Percentiles rank a stretch among this genome's conserved stretches.
Conservation (phyloP, 2,113 vertebrate genomes). For the Microtus oregoni region DNA sequence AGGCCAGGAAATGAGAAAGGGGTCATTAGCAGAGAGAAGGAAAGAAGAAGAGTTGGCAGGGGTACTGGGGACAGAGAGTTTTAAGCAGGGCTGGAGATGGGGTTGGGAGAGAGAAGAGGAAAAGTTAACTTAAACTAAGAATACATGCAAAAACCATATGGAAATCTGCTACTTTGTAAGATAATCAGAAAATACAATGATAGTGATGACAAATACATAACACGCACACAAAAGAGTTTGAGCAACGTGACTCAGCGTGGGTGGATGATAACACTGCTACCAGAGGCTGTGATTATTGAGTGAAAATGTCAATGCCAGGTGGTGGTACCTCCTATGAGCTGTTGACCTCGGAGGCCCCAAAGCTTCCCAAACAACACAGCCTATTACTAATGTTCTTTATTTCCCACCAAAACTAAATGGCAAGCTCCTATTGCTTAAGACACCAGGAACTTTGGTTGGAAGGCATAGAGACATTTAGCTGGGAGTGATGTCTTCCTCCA, state of each 20-base stretch:
- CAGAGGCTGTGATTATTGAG: background rate
- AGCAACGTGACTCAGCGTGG: too few relatives aligned
- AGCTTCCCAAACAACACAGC: background rate
- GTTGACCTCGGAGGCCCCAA: background rate
- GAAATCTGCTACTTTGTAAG: background rate
- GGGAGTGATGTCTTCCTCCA: background rate
- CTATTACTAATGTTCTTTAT: background rate
- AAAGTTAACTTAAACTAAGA: background rate
- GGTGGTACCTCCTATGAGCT: background rate
- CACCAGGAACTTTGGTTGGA: background rate
- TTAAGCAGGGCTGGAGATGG: background rate
- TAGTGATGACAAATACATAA: background rate
- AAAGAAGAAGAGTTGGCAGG: background rate
- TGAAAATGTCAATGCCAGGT: too few relatives aligned
- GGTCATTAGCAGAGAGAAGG: too few relatives aligned
- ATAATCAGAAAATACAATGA: background rate
- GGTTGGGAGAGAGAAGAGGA: background rate
- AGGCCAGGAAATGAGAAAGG: background rate
- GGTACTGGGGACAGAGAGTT: too few relatives aligned
- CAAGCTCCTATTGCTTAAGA: too few relatives aligned
- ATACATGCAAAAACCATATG: background rate
- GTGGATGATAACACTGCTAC: background rate
- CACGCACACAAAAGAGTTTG: background rate
- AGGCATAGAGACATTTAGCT: background rate
- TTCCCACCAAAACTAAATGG: background rate